Conservation (phyloP, 2,113 vertebrate genomes). For the Climacteris rufus region DNA sequence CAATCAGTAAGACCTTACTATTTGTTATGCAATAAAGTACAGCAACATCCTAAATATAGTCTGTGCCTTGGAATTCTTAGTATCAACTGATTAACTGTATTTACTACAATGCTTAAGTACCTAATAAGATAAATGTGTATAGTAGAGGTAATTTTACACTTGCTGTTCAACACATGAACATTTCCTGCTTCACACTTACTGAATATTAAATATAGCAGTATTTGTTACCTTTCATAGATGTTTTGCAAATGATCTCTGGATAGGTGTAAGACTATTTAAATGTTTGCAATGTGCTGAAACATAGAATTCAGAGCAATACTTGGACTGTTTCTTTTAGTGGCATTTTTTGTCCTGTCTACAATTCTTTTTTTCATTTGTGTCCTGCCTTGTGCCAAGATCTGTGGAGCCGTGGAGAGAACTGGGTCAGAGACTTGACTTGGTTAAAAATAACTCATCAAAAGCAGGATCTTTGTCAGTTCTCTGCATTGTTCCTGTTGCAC, state of each 20-base stretch:
- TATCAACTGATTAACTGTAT: background rate
- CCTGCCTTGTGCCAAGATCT: background rate
- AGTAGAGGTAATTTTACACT: background rate
- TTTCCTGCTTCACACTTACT: background rate
- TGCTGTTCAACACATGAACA: background rate
- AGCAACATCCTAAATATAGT: background rate
- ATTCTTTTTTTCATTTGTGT: background rate
- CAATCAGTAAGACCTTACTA: background rate
- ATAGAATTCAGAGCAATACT: background rate
- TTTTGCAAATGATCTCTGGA: background rate
- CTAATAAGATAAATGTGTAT: background rate
- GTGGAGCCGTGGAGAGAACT: background rate
- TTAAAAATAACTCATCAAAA: slow-evolving; percentile 45
- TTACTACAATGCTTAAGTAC: background rate
- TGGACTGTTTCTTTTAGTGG: background rate
- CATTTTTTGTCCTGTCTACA: background rate
- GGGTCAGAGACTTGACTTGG: slow-evolving; percentile 25
- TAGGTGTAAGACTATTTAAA: background rate
- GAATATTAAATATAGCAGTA: background rate
- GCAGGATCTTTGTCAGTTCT: background rate
- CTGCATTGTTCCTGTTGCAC: background rate
- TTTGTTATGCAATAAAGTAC: background rate
- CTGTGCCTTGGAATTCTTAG: background rate
- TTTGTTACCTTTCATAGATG: background rate
- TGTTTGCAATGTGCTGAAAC: background rate